A percentile compares a stretch with the other conserved stretches of the same genome.
Evolutionary conservation across 2,888 invertebrate species (phyloP).

Genomic region (Zygogramma bicolorata): DNA sequence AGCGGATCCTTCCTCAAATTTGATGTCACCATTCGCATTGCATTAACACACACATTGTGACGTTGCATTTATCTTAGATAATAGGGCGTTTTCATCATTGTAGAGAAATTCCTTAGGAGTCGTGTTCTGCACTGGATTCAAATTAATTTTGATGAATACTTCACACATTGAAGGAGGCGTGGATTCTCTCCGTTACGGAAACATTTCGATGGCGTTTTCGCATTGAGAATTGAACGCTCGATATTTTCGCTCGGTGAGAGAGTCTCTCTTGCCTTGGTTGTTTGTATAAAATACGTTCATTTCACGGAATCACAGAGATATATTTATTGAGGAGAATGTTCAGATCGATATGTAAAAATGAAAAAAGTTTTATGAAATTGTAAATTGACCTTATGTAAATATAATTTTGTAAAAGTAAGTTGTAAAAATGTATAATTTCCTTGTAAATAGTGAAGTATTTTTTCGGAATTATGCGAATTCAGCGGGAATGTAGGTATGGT

Average conservation of each 20-base stretch:
- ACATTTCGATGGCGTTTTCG: no score
- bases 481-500: conserved; percentile 32
- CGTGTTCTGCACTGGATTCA: conserved; percentile 29
- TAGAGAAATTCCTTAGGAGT: conserved; percentile 40
- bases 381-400: conserved; percentile 42
- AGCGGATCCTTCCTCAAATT: conserved; percentile 6
- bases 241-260: neutral
- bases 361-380: conserved; percentile 31
- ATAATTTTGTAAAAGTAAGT: conserved; percentile 42
- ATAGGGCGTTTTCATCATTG: conserved; percentile 43
- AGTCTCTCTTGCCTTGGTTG: neutral
- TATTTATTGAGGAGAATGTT: conserved; percentile 37
- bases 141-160: conserved; percentile 36
- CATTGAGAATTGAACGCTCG: no score
- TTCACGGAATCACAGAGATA: conserved; percentile 37
- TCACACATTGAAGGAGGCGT: conserved; percentile 26
- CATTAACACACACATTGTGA: conserved; percentile 33
- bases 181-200: neutral
- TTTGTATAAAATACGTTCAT: conserved; percentile 41
- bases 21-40: conserved; percentile 28
- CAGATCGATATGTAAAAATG: conserved; percentile 39
- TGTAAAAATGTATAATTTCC: conserved; percentile 48
- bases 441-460: conserved; percentile 54
- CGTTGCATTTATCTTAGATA: conserved; percentile 46
- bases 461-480: conserved; percentile 51